phyloP scores from a whole-genome alignment of 2,797 vertebrate species.

The Myotis findleyi region DNA sequence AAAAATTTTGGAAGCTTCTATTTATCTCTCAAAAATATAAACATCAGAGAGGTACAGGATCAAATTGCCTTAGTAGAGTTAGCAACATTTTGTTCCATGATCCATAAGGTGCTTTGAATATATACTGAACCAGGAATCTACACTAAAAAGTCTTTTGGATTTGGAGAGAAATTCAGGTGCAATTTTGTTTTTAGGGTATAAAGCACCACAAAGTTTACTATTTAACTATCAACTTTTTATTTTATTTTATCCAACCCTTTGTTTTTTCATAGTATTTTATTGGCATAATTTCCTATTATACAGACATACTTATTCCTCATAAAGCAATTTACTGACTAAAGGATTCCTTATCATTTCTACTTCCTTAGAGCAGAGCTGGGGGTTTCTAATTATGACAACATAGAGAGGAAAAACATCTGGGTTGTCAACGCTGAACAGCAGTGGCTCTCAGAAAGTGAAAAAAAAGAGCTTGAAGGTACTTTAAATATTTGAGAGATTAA shows the following conservation, averaged over 20 bases:
- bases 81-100: not conserved
- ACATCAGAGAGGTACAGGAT: not conserved
- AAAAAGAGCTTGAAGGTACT: slow-evolving; percentile 53
- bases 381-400: slow-evolving; percentile 66
- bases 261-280: slow-evolving; percentile 21
- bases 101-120: not conserved
- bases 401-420: not conserved
- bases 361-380: slow-evolving; percentile 23
- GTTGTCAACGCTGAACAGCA: not conserved
- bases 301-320: slow-evolving; percentile 32
- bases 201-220: not conserved
- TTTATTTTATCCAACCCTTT: not conserved
- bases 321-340: slow-evolving; percentile 60
- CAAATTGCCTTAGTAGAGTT: not conserved
- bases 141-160: not conserved
- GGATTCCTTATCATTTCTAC: slow-evolving; percentile 53
- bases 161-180: not conserved
- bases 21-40: not conserved
- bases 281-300: slow-evolving; percentile 37
- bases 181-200: not conserved
- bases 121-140: not conserved
- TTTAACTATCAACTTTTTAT: not conserved
- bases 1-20: not conserved
- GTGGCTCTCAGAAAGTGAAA: not conserved
- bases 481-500: slow-evolving; percentile 64